A percentile compares a stretch with the other conserved stretches of the same genome.
phyloP scores from a whole-genome alignment of 2,888 invertebrate genomes.

The Platypus cylindrus region DNA sequence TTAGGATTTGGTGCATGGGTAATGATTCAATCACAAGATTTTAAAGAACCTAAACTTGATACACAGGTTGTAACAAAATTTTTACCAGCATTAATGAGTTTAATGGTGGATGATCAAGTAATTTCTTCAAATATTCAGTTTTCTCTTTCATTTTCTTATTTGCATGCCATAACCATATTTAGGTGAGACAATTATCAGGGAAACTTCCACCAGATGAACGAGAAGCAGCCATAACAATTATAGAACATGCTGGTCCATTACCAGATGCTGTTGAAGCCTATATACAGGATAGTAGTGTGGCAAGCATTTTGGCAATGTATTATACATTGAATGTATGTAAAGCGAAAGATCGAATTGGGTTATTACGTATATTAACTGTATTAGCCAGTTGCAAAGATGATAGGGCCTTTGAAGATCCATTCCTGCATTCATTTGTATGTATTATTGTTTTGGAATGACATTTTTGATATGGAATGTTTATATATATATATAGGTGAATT shows the following conservation, averaged over 20 bases:
- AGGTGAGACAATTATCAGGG: slow-evolving; percentile 59
- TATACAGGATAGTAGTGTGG: slow-evolving; percentile 81
- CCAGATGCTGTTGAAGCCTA: slow-evolving; percentile 90
- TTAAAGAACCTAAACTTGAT: slow-evolving; percentile 90
- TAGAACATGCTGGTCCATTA: slow-evolving; percentile 86
- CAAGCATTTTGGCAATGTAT: slow-evolving; percentile 89
- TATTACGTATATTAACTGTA: slow-evolving; percentile 78
- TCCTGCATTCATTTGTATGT: slow-evolving; percentile 74
- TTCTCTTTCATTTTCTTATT: background rate
- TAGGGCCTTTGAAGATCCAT: slow-evolving; percentile 88
- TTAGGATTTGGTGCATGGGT: slow-evolving; percentile 91
- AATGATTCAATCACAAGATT: slow-evolving; percentile 91
- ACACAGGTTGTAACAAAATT: slow-evolving; percentile 90
- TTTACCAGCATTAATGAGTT: slow-evolving; percentile 81
- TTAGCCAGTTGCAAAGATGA: slow-evolving; percentile 85
- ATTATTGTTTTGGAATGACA: no score
- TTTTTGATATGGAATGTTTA: background rate
- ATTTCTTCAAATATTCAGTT: no score
- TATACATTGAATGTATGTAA: slow-evolving; percentile 83
- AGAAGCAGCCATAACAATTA: slow-evolving; percentile 83
- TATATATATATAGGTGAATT: slow-evolving; percentile 41
- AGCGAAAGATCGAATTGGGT: slow-evolving; percentile 64
- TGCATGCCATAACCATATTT: no score
- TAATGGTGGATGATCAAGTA: slow-evolving; percentile 80
- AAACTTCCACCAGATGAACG: slow-evolving; percentile 88